Percentiles rank a stretch among this genome's conserved stretches.
Conservation (phyloP, 2,113 vertebrate genomes). For the Rutilus rutilus region DNA sequence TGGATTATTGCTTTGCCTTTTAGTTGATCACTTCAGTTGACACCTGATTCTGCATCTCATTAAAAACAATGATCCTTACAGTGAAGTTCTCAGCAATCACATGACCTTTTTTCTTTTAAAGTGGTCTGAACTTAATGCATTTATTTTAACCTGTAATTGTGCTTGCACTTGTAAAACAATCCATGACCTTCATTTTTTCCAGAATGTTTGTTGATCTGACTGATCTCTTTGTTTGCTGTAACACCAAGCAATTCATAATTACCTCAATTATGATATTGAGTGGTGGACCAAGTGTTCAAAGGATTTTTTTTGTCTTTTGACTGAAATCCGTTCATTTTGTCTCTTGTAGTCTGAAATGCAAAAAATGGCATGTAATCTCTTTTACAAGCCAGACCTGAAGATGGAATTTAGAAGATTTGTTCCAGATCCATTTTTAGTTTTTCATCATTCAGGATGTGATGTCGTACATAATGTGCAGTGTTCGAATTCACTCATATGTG, state of each 20-base stretch:
- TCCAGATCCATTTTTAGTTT: not conserved
- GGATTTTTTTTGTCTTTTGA: not conserved
- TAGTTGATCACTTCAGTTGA: not conserved
- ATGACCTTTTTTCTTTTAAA: not conserved
- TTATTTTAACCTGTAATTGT: not conserved
- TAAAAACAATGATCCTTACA: not conserved
- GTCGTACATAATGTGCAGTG: not conserved
- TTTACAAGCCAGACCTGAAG: not conserved
- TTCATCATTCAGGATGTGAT: not conserved
- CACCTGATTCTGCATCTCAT: not conserved
- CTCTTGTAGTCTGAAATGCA: not conserved
- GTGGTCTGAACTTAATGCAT: not conserved
- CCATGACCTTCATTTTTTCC: not conserved
- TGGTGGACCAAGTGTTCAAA: not conserved
- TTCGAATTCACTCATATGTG: not conserved
- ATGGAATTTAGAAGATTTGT: not conserved
- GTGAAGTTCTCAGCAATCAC: not conserved
- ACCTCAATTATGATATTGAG: not conserved
- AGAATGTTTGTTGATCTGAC: not conserved
- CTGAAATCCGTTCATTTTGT: too few relatives aligned
- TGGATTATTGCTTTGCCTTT: not conserved
- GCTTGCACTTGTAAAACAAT: not conserved
- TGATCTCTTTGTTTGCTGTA: not conserved
- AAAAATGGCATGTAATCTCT: not conserved
- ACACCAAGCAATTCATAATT: not conserved